Evolutionary conservation across 2,888 invertebrate genomes (phyloP).

Genomic region (Monopis laevigella): DNA sequence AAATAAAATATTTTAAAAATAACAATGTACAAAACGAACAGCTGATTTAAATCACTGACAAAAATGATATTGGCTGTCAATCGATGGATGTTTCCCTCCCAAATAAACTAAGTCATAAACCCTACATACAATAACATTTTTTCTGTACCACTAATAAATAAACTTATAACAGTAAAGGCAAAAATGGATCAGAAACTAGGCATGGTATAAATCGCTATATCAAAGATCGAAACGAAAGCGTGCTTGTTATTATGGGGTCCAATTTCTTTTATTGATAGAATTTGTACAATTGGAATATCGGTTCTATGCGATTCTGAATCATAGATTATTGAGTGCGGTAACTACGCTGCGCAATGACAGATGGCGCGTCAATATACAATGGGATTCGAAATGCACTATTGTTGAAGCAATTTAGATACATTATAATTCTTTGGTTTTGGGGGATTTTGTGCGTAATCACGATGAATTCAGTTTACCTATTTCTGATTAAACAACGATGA

Average conservation of each 20-base stretch:
- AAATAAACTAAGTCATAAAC: slow-evolving; percentile 52
- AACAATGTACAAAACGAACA: background rate
- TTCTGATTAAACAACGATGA: slow-evolving; percentile 28
- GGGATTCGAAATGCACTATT: slow-evolving; percentile 34
- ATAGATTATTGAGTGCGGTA: slow-evolving; percentile 42
- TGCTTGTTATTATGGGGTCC: slow-evolving; percentile 33
- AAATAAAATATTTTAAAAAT: too few relatives aligned
- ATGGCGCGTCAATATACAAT: slow-evolving; percentile 43
- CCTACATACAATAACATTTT: slow-evolving; percentile 42
- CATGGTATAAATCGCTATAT: slow-evolving; percentile 38
- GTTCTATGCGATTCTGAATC: slow-evolving; percentile 28
- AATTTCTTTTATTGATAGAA: slow-evolving; percentile 37
- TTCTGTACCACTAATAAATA: slow-evolving; percentile 57
- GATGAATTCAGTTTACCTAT: slow-evolving; percentile 21
- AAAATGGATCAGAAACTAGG: slow-evolving; percentile 7
- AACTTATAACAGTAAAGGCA: slow-evolving; percentile 34
- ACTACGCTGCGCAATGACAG: slow-evolving; percentile 55
- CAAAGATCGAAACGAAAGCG: slow-evolving; percentile 40
- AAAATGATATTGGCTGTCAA: slow-evolving; percentile 43
- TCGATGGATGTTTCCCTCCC: slow-evolving; percentile 37
- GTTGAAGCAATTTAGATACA: slow-evolving; percentile 43
- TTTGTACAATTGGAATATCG: slow-evolving; percentile 35
- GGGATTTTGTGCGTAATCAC: slow-evolving; percentile 56
- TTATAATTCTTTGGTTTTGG: slow-evolving; percentile 36
- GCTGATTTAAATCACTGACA: too few relatives aligned